Base-by-base conservation (phyloP, 2,113 vertebrate species). In the Oxyura jamaicensis region DNA sequence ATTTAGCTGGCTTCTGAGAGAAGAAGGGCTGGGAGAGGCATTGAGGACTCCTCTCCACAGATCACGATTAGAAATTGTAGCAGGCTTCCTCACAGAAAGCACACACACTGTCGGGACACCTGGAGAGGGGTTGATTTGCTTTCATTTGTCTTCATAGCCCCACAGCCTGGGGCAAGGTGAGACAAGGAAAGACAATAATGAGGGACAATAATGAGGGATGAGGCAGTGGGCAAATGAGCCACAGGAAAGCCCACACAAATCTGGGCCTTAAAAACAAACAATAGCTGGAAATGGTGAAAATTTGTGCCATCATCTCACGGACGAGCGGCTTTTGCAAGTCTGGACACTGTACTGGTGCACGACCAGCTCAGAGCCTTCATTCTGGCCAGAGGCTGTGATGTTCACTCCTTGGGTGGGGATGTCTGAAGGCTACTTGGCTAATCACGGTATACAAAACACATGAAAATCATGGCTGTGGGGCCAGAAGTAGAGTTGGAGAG, bases 31-130 rank as follows among this genome's bases (percentile, higher is more conserved):
- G 36, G n/a, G 31, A 26, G 21, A 22, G 52, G 23, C 17, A 4
- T 5, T 35, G 53, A 44, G 33, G 20, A 25, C 4, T 17, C 11
- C 7, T 3, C 10, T 10, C 21, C 35, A 4, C 20, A 4, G n/a
- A 17, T 8, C 0, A 3, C 52, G 4, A 20, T 50, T 16, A 7
- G 63, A 21, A 25, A 39, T 0, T 0, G 29, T 11, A 20, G 33
- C 35, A 50, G 55, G 14, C 15, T n/a, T 44, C 53, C 41, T 29
- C 65, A 5, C 4, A 31, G 69, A 21, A 22, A 9, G 46, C 12
- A 25, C 2, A 2, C 9, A 12, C 46, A 7, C 6, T 8, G 41
- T 65, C 46, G 2, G 23, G 50, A 31, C 41, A 19, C 2, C 20
- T 6, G 8, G 25, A 33, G 53, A 22, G 22, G 53, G 65, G 20